Base-by-base conservation (phyloP, 37 sponge, comb jelly and placozoan species). In the Ephydatia muelleri region DNA sequence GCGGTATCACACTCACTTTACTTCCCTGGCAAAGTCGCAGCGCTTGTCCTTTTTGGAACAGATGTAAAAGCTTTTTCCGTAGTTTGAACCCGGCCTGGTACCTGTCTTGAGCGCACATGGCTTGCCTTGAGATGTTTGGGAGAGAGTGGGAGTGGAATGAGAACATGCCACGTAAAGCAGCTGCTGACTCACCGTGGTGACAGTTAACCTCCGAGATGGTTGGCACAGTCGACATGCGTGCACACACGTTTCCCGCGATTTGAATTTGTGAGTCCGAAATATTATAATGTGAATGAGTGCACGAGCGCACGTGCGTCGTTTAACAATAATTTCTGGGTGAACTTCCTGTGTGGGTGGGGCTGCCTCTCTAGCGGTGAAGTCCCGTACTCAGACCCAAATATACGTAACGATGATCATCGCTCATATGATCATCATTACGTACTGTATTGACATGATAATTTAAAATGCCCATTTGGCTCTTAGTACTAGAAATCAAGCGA, bases 91-190 rank as follows among this genome's bases (percentile, higher is more conserved):
- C 3, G 72, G 37, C 57, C 23, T 79, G 2, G 75, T 65, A 0
- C 87, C 87, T 22, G 87, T 86, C 67, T 86, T 86, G 40, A 86
- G 80, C 23, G 80, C 25, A 64, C 87, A 86, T 23, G 65, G 81
- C n/a, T 21, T 23, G 37, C 74, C 83, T 83, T n/a, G n/a, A n/a
- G 73, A 21, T 16, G 19, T 14, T 14, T 1, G 16, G 57, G 57
- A 21, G 16, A 21, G 16, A 57, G 57, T 1, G 57, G 19, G 57
- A 57, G 12, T 57, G 14, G 57, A 8, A 4, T 43, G 47, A 43
- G 4, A 43, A 43, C 8, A 43, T n/a, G n/a, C 57, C 57, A 57
- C 14, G 1, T 1, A 21, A 14, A 1, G 16, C 12, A 14, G 9
- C 19, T 57, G 6, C 47, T 43, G 4, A 57, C 57, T 57, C 57